phyloP scores from a whole-genome alignment of 1,140 invertebrate species.

The Euborellia annulipes region DNA sequence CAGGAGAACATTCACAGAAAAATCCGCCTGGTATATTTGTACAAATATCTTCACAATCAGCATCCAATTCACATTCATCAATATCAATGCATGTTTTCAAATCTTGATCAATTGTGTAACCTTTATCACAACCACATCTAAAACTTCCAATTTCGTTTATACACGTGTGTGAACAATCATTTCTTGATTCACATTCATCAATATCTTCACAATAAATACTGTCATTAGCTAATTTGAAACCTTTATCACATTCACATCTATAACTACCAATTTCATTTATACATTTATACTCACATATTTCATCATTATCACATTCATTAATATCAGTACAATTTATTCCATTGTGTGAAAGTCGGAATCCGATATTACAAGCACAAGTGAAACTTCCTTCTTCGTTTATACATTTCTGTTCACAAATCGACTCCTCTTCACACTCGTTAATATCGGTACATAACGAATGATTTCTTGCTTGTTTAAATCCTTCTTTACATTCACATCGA shows the following conservation, averaged over 20 bases:
- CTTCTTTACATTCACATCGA: constrained; percentile 41
- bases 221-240: constrained; percentile 31
- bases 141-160: constrained; percentile 35
- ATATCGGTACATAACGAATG: constrained; percentile 30
- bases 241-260: constrained; percentile 41
- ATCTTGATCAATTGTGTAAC: constrained; percentile 29
- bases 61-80: constrained; percentile 21
- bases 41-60: constrained; percentile 23
- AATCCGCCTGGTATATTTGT: constrained; percentile 1
- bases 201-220: constrained; percentile 35
- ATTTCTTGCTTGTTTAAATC: constrained; percentile 28
- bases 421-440: constrained; percentile 43
- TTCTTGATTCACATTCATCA: constrained; percentile 35
- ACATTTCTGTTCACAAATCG: constrained; percentile 34
- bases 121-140: constrained; percentile 28
- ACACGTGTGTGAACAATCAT: constrained; percentile 34
- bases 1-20: constrained; percentile 24
- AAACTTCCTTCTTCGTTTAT: constrained; percentile 27
- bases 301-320: constrained; percentile 40
- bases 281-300: constrained; percentile 44
- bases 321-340: constrained; percentile 32
- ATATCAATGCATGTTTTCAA: constrained; percentile 35
- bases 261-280: constrained; percentile 45
- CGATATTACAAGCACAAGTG: constrained; percentile 24
- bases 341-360: constrained; percentile 20